Percentiles rank a stretch among this genome's conserved stretches.
Conservation (phyloP, 2,113 vertebrate species). For the Meleagris gallopavo region DNA sequence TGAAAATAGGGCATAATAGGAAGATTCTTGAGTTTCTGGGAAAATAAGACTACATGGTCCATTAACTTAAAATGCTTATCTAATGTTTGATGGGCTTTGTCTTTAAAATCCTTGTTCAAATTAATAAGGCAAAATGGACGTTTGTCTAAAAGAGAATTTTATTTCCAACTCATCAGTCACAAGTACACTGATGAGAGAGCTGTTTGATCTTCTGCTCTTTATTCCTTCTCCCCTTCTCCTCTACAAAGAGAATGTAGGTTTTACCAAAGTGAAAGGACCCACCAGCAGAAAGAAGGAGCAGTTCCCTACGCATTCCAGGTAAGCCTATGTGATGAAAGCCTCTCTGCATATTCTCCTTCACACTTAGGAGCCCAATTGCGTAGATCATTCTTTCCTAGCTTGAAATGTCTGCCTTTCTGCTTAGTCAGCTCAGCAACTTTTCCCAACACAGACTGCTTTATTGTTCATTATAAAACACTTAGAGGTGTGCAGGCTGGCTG, state of each 20-base stretch:
- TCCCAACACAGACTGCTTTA: neutral
- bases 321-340: neutral
- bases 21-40: conserved; percentile 62
- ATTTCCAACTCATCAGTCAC: conserved; percentile 61
- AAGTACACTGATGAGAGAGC: neutral
- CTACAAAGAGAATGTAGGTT: neutral
- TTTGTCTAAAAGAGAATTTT: conserved; percentile 68
- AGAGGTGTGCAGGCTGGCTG: neutral
- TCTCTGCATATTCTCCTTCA: accelerated
- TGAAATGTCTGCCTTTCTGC: neutral
- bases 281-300: neutral
- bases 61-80: conserved; percentile 82
- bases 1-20: conserved; percentile 63
- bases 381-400: neutral
- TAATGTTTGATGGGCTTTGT: conserved; percentile 82
- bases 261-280: neutral
- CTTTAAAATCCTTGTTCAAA: conserved; percentile 77
- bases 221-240: neutral
- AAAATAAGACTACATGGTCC: conserved; percentile 74
- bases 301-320: neutral
- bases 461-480: neutral
- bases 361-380: accelerated
- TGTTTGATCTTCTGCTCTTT: neutral
- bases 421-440: neutral
- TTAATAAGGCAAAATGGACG: conserved; percentile 78